Percentiles rank a stretch among this genome's conserved stretches.
Evolutionary conservation across 2,113 vertebrate species (phyloP).

Genomic region (Trematocara variabile): DNA sequence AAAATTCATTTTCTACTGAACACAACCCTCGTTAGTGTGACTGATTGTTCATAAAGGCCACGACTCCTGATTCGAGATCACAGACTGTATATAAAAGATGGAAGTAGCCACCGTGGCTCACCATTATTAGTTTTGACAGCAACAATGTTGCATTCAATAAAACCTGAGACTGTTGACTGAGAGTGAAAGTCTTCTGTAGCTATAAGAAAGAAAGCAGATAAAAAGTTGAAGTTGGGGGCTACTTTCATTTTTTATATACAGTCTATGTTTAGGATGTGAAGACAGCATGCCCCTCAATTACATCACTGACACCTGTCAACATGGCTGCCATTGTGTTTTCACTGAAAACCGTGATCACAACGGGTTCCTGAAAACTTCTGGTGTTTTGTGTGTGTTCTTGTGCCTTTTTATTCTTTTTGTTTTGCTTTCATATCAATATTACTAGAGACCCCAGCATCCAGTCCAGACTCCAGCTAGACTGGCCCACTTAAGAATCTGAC

Average conservation of each 20-base stretch:
- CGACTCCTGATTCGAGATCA: not conserved
- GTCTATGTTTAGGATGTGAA: not conserved
- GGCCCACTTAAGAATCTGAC: constrained; percentile 90
- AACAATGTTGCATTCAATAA: not conserved
- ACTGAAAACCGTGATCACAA: constrained; percentile 28
- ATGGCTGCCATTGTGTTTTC: constrained; percentile 59
- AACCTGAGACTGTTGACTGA: not conserved
- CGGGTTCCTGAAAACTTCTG: not conserved
- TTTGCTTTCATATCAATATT: constrained; percentile 72
- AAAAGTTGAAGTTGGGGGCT: not conserved
- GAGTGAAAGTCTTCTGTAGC: not conserved
- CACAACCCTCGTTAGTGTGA: not conserved
- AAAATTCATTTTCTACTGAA: constrained; percentile 17
- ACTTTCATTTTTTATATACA: not conserved
- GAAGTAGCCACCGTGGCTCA: not conserved
- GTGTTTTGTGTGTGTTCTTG: not conserved
- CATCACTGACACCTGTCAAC: constrained; percentile 35
- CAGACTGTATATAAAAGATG: constrained; percentile 1
- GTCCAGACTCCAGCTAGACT: constrained; percentile 87
- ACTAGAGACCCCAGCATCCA: constrained; percentile 85
- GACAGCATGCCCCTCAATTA: constrained; percentile 42
- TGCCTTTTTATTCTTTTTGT: constrained; percentile 2
- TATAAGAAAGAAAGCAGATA: not conserved
- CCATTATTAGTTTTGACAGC: not conserved
- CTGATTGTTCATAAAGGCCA: constrained; percentile 14